Percentiles rank a stretch among this genome's conserved stretches.
These are phyloP conservation scores for Isichthys henryi DNA, from an alignment of 2,113 vertebrate species.

Conservation along the genomic window DNA sequence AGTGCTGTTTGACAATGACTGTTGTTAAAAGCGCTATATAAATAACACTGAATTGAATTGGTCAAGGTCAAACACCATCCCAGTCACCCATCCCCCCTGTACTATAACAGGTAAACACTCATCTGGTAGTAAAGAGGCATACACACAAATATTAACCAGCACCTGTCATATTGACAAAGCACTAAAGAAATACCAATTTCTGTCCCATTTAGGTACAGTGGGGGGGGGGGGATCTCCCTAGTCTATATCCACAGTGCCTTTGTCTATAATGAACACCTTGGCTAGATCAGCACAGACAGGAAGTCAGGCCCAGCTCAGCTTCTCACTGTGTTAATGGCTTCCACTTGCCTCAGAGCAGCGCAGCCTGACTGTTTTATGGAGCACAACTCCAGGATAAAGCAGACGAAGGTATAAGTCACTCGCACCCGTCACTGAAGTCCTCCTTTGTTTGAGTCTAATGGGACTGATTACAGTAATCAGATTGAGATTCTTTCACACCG, in stretches of 20 bases:
- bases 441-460: slow-evolving; percentile 1
- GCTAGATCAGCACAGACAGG: not conserved
- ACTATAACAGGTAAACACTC: not conserved
- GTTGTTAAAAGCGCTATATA: too few relatives aligned
- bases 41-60: too few relatives aligned
- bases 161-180: not conserved
- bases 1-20: too few relatives aligned
- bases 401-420: not conserved
- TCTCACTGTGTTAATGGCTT: slow-evolving; percentile 6
- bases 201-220: not conserved
- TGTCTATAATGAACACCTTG: not conserved
- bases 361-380: not conserved
- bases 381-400: not conserved
- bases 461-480: slow-evolving; percentile 16
- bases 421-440: not conserved
- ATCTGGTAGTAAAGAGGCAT: not conserved
- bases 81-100: not conserved
- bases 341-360: not conserved
- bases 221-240: not conserved
- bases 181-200: not conserved
- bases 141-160: not conserved
- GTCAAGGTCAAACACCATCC: not conserved
- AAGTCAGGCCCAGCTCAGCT: not conserved
- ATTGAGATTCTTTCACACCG: slow-evolving; percentile 5
- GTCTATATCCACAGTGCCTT: not conserved